Percentiles rank a stretch among this genome's conserved stretches.
Conservation (phyloP, 2,797 vertebrate genomes). For the Alfaro cultratus region DNA sequence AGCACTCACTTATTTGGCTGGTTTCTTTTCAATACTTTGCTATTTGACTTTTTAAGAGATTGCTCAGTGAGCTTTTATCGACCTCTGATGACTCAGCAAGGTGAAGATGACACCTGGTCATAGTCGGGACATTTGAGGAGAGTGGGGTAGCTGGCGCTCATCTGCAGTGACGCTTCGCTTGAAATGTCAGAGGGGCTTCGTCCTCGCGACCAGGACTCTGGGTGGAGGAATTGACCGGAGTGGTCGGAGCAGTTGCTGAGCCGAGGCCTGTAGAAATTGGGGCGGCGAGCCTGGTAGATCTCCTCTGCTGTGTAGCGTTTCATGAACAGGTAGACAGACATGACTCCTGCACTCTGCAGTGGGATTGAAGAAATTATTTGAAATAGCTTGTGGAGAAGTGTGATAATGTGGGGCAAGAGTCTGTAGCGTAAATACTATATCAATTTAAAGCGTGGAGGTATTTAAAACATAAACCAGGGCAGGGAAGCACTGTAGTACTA, state of each 20-base stretch:
- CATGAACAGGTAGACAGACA: constrained; percentile 94
- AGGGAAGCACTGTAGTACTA: not conserved
- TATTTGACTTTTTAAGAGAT: constrained; percentile 8
- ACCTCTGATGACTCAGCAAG: constrained; percentile 78
- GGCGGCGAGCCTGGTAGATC: constrained; percentile 84
- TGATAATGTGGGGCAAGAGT: no score
- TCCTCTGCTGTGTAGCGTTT: constrained; percentile 86
- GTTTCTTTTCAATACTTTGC: not conserved
- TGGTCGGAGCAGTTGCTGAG: constrained; percentile 92
- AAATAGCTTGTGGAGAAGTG: no score
- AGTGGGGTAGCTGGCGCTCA: constrained; percentile 88
- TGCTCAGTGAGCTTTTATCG: not conserved
- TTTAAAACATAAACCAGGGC: not conserved
- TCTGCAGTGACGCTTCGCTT: constrained; percentile 88
- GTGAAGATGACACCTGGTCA: constrained; percentile 88
- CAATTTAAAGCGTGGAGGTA: not conserved
- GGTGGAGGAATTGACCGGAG: constrained; percentile 90
- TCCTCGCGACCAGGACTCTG: constrained; percentile 85
- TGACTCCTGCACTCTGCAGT: constrained; percentile 87
- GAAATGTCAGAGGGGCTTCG: constrained; percentile 91
- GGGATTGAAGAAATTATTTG: not conserved
- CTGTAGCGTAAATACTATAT: not conserved
- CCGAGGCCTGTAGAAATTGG: constrained; percentile 86
- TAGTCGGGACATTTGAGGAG: constrained; percentile 91
- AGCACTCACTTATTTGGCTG: constrained; percentile 1